Conservation (phyloP, 2,888 invertebrate species). For the Lochmaea crataegi region DNA sequence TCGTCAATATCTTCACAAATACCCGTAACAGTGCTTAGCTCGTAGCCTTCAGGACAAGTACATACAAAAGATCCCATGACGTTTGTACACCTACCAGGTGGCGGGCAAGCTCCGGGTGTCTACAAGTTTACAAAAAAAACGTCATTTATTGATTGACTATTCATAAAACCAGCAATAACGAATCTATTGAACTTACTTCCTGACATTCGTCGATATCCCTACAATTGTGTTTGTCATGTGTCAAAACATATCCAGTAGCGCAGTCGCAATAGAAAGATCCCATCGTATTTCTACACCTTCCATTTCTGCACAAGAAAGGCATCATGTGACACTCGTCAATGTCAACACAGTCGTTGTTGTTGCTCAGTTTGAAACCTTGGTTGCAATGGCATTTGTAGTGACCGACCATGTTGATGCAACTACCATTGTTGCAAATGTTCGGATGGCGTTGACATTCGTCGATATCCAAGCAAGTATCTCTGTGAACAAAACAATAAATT, state of each 20-base stretch:
- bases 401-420: slow-evolving; percentile 78
- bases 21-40: slow-evolving; percentile 72
- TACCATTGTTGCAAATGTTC: slow-evolving; percentile 81
- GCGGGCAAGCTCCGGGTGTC: slow-evolving; percentile 71
- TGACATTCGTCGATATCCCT: slow-evolving; percentile 83
- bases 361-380: slow-evolving; percentile 80
- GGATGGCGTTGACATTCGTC: slow-evolving; percentile 81
- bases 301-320: slow-evolving; percentile 87
- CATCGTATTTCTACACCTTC: slow-evolving; percentile 82
- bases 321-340: slow-evolving; percentile 87
- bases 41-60: slow-evolving; percentile 83
- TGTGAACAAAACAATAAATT: background rate
- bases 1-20: slow-evolving; percentile 82
- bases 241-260: slow-evolving; percentile 80
- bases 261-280: slow-evolving; percentile 87
- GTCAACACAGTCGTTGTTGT: slow-evolving; percentile 83
- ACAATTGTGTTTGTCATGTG: slow-evolving; percentile 81
- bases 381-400: slow-evolving; percentile 81
- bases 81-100: slow-evolving; percentile 75
- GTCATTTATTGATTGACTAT: background rate
- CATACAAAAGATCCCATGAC: slow-evolving; percentile 80
- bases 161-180: background rate
- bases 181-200: slow-evolving; percentile 66
- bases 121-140: slow-evolving; percentile 52
- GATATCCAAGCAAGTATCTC: slow-evolving; percentile 77